Conservation (phyloP, 2,113 vertebrate species). For the Urocitellus parryii region DNA sequence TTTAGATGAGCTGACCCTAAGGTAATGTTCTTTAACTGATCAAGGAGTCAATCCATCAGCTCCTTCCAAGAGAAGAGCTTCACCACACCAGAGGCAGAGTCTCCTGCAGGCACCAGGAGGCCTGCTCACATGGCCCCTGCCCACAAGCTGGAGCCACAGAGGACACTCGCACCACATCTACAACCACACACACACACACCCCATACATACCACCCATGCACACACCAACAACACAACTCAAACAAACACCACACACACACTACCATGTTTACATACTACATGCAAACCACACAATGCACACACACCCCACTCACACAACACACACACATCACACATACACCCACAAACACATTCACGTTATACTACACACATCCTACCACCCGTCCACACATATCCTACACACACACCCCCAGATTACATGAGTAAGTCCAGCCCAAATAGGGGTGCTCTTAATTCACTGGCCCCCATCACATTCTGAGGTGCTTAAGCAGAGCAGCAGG, state of each 20-base stretch:
- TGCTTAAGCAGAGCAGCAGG: not conserved
- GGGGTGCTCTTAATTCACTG: not conserved
- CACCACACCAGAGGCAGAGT: not conserved
- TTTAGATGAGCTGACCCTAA: not conserved
- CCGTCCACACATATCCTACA: fast-evolving
- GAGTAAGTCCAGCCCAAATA: not conserved
- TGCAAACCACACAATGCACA: no score
- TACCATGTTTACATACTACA: no score
- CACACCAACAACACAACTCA: not conserved
- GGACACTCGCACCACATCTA: not conserved
- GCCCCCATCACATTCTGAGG: not conserved
- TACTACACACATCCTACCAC: not conserved
- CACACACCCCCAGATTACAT: not conserved
- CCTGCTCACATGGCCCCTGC: not conserved
- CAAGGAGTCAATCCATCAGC: not conserved
- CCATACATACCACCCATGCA: no score
- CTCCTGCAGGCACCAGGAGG: not conserved
- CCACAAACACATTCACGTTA: not conserved
- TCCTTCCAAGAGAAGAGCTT: not conserved
- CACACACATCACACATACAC: no score
- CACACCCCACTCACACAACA: no score
- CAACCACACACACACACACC: not conserved
- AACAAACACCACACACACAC: not conserved
- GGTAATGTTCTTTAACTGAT: not conserved
- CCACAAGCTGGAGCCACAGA: not conserved